Evolutionary conservation across 2,888 invertebrate species (phyloP).

Genomic region (Mycalesis mineus): DNA sequence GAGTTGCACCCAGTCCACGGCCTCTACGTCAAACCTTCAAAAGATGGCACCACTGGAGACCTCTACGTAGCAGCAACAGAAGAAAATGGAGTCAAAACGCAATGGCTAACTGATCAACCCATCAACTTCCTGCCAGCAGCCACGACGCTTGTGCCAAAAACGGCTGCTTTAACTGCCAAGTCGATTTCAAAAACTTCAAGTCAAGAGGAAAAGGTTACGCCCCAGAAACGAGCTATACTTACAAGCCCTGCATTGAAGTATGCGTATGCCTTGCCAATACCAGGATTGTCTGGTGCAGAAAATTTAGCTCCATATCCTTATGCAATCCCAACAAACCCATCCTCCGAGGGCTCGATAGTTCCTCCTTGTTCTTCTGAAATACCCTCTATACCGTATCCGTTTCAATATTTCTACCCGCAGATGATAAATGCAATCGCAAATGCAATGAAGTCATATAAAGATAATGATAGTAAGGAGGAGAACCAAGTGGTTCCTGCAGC

Average conservation of each 20-base stretch:
- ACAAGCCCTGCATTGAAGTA: slow-evolving; percentile 50
- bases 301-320: slow-evolving; percentile 45
- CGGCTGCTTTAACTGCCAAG: slow-evolving; percentile 35
- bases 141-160: slow-evolving; percentile 37
- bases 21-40: slow-evolving; percentile 63
- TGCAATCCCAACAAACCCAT: slow-evolving; percentile 36
- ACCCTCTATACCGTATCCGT: slow-evolving; percentile 47
- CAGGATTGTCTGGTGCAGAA: slow-evolving; percentile 39
- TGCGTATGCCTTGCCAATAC: slow-evolving; percentile 48
- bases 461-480: slow-evolving; percentile 46
- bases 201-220: slow-evolving; percentile 42
- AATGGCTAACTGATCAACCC: slow-evolving; percentile 65
- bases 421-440: slow-evolving; percentile 59
- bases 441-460: slow-evolving; percentile 52
- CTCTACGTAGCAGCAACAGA: slow-evolving; percentile 69
- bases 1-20: slow-evolving; percentile 65
- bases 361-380: slow-evolving; percentile 35
- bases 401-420: slow-evolving; percentile 60
- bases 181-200: slow-evolving; percentile 37
- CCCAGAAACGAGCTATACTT: slow-evolving; percentile 52
- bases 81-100: slow-evolving; percentile 56
- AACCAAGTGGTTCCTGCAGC: slow-evolving; percentile 34
- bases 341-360: slow-evolving; percentile 36
- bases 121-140: slow-evolving; percentile 53
- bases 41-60: slow-evolving; percentile 65